Evolutionary conservation across 2,113 vertebrate genomes (phyloP).

Genomic region (Sprattus sprattus): DNA sequence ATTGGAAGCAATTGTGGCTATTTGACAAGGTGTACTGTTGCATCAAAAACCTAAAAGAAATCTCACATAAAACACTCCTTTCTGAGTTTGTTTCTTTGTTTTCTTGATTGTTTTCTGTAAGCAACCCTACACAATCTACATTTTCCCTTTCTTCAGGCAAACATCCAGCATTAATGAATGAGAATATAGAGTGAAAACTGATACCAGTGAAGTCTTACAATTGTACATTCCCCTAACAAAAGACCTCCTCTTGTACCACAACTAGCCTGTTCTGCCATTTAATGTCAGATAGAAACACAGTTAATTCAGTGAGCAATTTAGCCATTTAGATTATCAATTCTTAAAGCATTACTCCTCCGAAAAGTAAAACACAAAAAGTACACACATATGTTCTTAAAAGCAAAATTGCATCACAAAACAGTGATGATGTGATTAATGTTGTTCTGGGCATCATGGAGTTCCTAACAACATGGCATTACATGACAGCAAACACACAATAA

Average conservation of each 20-base stretch:
- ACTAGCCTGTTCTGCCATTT: background rate
- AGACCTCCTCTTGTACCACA: background rate
- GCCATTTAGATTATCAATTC: background rate
- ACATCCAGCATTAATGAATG: background rate
- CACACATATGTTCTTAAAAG: no score
- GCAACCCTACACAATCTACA: slow-evolving; percentile 32
- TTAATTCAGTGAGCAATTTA: background rate
- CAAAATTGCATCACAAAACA: background rate
- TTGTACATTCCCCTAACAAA: background rate
- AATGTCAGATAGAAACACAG: background rate
- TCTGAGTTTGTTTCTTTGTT: background rate
- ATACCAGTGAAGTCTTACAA: background rate
- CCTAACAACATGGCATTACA: background rate
- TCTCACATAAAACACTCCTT: slow-evolving; percentile 33
- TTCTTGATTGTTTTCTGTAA: background rate
- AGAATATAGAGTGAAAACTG: background rate
- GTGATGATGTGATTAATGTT: background rate
- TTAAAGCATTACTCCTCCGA: no score
- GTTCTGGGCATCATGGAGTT: background rate
- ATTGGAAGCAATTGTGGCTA: slow-evolving; percentile 53
- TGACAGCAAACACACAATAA: background rate
- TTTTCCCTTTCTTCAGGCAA: background rate
- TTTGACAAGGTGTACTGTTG: slow-evolving; percentile 48
- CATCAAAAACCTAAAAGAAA: slow-evolving; percentile 29
- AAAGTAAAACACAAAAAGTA: no score